Evolutionary conservation across 2,888 invertebrate genomes (phyloP).

Genomic region (Crepidodera aurea): DNA sequence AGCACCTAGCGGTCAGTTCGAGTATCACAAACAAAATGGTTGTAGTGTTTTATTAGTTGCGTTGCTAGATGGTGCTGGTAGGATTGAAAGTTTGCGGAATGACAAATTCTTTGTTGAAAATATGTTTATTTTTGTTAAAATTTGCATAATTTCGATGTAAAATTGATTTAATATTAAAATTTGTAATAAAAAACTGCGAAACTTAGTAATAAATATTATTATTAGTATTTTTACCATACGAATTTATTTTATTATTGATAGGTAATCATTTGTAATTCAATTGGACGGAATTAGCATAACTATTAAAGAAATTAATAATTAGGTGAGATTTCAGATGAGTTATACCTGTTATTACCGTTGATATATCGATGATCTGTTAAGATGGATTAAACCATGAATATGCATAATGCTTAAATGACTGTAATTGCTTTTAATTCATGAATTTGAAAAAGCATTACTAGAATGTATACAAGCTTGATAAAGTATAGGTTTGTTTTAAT

Average conservation of each 20-base stretch:
- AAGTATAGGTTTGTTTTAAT: neutral
- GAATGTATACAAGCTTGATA: neutral
- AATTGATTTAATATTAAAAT: neutral
- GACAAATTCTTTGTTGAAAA: constrained; percentile 22
- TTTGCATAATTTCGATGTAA: constrained; percentile 16
- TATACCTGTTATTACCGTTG: constrained; percentile 2
- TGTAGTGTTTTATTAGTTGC: constrained; percentile 55
- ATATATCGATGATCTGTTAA: neutral
- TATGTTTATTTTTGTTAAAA: constrained; percentile 15
- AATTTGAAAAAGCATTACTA: constrained; percentile 2
- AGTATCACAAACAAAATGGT: constrained; percentile 69
- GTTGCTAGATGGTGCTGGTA: constrained; percentile 62
- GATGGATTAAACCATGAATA: neutral
- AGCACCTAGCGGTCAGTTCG: constrained; percentile 61
- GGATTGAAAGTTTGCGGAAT: constrained; percentile 24
- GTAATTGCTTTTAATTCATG: constrained; percentile 8
- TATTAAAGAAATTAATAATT: constrained; percentile 1
- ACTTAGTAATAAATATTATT: neutral
- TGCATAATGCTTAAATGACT: neutral
- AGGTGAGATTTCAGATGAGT: neutral
- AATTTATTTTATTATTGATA: too few species aligned
- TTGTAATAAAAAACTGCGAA: neutral
- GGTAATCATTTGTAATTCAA: too few species aligned
- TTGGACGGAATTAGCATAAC: too few species aligned
- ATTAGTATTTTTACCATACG: neutral